Evolutionary conservation across 2,113 vertebrate genomes (phyloP), one percentile per base, ranked within the genome.

Genomic region (Thinocorus orbignyianus): DNA sequence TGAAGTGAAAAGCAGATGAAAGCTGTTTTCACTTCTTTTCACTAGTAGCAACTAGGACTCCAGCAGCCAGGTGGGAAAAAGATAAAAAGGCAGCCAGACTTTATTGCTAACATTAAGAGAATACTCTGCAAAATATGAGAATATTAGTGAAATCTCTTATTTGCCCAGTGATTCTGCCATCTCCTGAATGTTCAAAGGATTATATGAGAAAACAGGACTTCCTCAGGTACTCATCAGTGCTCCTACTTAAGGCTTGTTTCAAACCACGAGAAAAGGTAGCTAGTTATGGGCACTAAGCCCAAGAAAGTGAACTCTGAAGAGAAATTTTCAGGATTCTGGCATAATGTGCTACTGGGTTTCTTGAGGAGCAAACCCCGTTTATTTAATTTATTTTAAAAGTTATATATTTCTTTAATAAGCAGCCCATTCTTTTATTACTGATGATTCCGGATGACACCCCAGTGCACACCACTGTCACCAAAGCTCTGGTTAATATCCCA

Each of bases 401-500:
- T 51, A 49, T 0, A 4, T n/a, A 31, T 64, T 52, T 81, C 20
- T 87, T 83, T 41, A 8, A 79, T 92, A 88, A 77, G 23, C 28
- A 65, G 22, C 20, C 71, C 48, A 39, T 68, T 85, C 26, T 94
- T 95, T 81, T 33, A 83, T 72, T 46, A 35, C 28, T 86, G 17
- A 57, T 83, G 64, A 70, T 91, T 90, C 77, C 62, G 54, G 71
- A 55, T 79, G 51, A 86, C 24, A 86, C 33, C 42, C 49, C 52
- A 30, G 17, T 42, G 70, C 26, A 69, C 39, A 72, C 30, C 9
- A 46, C 84, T 95, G 87, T 92, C 81, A 90, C 17, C 41, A 89
- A 81, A 95, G 88, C 61, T 58, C 44, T 92, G 72, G 71, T 93
- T 76, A 94, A 86, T 95, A 93, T 90, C 68, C 61, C 25, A 79